Evolutionary conservation across 64 coral and sea anemone genomes (phyloP).

Genomic region (Orbicella faveolata): DNA sequence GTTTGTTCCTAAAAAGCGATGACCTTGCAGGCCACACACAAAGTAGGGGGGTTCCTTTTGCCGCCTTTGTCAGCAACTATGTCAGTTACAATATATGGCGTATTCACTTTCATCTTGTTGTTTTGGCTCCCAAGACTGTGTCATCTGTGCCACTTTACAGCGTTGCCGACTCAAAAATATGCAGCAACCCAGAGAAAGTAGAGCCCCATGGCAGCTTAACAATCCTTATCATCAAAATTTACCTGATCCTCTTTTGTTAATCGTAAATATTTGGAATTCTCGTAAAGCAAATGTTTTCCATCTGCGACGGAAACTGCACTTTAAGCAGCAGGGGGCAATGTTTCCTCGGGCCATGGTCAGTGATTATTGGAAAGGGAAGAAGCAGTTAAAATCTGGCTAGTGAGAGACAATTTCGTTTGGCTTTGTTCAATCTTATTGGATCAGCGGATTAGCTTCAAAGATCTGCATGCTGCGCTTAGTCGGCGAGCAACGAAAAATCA

Average conservation of each 20-base stretch:
- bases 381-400: background rate
- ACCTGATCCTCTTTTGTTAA: background rate
- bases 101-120: background rate
- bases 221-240: background rate
- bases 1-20: background rate
- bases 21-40: constrained; percentile 22
- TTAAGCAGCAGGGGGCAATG: background rate
- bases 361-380: background rate
- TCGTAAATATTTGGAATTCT: constrained; percentile 10
- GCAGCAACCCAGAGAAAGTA: background rate
- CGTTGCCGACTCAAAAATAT: background rate
- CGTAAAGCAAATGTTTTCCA: background rate
- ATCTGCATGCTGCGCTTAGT: background rate
- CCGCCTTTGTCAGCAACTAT: background rate
- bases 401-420: background rate
- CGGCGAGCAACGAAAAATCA: background rate
- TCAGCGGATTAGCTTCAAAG: background rate
- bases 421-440: background rate
- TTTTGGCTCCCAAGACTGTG: background rate
- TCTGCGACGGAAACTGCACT: background rate
- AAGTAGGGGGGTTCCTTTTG: background rate
- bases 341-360: background rate
- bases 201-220: background rate
- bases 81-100: background rate
- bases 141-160: background rate